Percentiles rank a stretch among this genome's conserved stretches.
These are phyloP conservation scores for Siphamia tubifer DNA, from an alignment of 2,113 vertebrate genomes.

Conservation along the genomic window DNA sequence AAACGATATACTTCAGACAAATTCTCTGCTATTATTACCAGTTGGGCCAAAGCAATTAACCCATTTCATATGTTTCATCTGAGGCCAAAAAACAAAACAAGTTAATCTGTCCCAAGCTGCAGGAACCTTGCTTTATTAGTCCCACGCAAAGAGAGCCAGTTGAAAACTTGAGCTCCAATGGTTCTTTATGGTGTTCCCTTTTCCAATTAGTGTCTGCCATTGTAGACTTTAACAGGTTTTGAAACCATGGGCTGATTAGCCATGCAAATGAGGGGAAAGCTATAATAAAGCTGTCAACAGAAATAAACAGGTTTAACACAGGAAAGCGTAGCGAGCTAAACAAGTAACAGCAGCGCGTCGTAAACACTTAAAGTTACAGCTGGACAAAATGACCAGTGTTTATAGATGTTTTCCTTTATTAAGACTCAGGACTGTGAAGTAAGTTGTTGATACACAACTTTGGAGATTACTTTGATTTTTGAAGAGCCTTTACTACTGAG, in stretches of 20 bases:
- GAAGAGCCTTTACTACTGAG: too few relatives aligned
- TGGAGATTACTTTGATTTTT: background rate
- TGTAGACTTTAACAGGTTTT: conserved; percentile 55
- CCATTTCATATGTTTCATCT: conserved; percentile 57
- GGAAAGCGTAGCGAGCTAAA: conserved; percentile 29
- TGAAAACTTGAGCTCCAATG: conserved; percentile 27
- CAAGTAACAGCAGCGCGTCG: conserved; percentile 20
- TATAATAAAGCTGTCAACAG: conserved; percentile 68
- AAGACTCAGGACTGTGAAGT: background rate
- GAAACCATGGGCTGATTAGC: conserved; percentile 60
- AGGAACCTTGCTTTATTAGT: conserved; percentile 45
- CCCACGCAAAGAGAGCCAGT: conserved; percentile 23
- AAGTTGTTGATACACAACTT: background rate
- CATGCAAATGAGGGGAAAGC: conserved; percentile 64
- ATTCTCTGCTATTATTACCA: conserved; percentile 54
- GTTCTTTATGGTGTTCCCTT: conserved; percentile 41
- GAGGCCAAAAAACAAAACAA: conserved; percentile 52
- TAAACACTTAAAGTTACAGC: conserved; percentile 1
- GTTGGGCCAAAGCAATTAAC: conserved; percentile 67
- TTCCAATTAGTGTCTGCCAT: conserved; percentile 69
- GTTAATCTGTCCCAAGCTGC: conserved; percentile 53
- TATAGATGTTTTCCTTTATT: background rate
- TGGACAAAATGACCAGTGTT: conserved; percentile 6
- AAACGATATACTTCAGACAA: conserved; percentile 41
- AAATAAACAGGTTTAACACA: conserved; percentile 43